These are phyloP conservation scores for Anarsia innoxiella DNA, from an alignment of 2,888 invertebrate species.

Conservation along the genomic window DNA sequence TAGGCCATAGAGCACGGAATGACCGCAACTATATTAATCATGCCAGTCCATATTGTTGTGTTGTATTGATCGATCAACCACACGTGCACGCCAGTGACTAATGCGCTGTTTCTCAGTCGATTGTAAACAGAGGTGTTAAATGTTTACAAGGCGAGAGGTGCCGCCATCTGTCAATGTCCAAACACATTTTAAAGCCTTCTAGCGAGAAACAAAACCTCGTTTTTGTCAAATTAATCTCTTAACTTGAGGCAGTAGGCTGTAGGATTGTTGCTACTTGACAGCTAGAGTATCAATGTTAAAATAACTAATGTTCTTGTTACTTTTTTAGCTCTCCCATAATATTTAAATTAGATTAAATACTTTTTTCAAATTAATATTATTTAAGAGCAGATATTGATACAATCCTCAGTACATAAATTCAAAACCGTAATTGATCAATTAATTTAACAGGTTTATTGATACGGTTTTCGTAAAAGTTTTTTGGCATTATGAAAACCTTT, in stretches of 20 bases:
- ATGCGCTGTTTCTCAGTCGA: conserved; percentile 21
- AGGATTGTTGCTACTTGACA: conserved; percentile 3
- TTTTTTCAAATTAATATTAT: no score
- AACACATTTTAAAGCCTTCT: conserved; percentile 26
- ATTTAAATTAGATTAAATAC: no score
- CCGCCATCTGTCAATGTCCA: conserved; percentile 50
- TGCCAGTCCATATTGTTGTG: conserved; percentile 35
- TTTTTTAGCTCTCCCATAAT: not conserved
- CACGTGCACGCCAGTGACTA: conserved; percentile 20
- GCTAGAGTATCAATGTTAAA: no score
- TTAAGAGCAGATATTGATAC: no score
- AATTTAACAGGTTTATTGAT: no score
- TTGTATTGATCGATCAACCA: conserved; percentile 18
- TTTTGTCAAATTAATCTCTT: conserved; percentile 23
- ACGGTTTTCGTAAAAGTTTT: no score
- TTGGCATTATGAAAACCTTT: not conserved
- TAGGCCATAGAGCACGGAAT: conserved; percentile 31
- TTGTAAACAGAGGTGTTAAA: conserved; percentile 47
- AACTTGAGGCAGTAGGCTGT: not conserved
- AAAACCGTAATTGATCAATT: no score
- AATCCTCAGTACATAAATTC: no score
- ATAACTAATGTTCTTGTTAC: conserved; percentile 4
- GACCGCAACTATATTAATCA: conserved; percentile 50
- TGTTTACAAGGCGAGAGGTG: conserved; percentile 48
- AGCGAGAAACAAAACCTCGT: conserved; percentile 25